phyloP scores from a whole-genome alignment of 1,140 invertebrate genomes.

The Drosophila repletoides region DNA sequence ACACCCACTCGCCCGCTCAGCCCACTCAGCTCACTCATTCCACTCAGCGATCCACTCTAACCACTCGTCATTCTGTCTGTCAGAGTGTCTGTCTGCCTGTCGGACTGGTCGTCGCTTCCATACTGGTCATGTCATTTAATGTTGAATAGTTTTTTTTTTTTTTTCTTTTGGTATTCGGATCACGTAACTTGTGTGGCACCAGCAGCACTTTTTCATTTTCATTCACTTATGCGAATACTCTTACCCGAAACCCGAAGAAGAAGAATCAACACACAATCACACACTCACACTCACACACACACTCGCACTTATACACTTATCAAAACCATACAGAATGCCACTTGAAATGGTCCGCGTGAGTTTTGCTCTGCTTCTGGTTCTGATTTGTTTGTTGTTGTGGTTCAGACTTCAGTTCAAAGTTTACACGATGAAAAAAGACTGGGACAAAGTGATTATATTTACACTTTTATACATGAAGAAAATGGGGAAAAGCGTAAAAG shows the following conservation, averaged over 20 bases:
- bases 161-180: slow-evolving; percentile 60
- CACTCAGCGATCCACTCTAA: slow-evolving; percentile 3
- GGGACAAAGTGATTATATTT: no score
- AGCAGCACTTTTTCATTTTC: slow-evolving; percentile 78
- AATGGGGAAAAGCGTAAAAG: no score
- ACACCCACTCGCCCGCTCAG: neutral
- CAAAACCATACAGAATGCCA: neutral
- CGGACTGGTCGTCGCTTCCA: neutral
- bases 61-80: slow-evolving; percentile 32
- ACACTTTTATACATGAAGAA: no score
- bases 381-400: slow-evolving; percentile 37
- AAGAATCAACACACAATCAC: slow-evolving; percentile 10
- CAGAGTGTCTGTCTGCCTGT: no score
- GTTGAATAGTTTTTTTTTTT: slow-evolving; percentile 16
- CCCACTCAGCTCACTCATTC: neutral
- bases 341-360: neutral
- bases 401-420: no score
- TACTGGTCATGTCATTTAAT: slow-evolving; percentile 27
- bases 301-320: no score
- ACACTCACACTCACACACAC: neutral
- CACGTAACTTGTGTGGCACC: slow-evolving; percentile 66
- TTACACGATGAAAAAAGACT: no score
- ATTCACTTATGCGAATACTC: slow-evolving; percentile 64
- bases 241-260: no score
- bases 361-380: slow-evolving; percentile 9